Conservation (phyloP, 2,113 vertebrate genomes). For the Carassius gibelio region DNA sequence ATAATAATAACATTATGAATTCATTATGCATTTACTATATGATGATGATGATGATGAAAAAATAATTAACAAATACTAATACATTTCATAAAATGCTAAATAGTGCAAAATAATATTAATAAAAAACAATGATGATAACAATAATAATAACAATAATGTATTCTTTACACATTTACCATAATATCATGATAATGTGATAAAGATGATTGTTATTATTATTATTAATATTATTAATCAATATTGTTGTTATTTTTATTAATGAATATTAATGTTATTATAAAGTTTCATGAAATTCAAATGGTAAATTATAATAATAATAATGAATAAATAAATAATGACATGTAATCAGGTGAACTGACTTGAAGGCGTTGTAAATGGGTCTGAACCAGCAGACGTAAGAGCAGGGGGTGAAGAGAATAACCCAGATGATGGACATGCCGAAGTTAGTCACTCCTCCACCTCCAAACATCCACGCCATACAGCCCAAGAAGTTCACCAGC, state of each 20-base stretch:
- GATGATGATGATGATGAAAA: not conserved
- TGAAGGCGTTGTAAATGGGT: slow-evolving; percentile 99
- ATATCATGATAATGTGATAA: too few relatives aligned
- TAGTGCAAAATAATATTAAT: not conserved
- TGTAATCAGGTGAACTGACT: slow-evolving; percentile 68
- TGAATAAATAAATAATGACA: not conserved
- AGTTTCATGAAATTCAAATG: not conserved
- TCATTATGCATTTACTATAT: not conserved
- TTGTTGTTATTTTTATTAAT: not conserved
- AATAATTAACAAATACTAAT: too few relatives aligned
- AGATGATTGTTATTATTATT: too few relatives aligned
- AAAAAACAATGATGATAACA: not conserved
- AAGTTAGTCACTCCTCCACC: slow-evolving; percentile 97
- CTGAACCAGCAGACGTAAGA: slow-evolving; percentile 99
- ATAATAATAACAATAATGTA: not conserved
- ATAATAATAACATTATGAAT: not conserved
- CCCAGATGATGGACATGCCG: slow-evolving; percentile 97
- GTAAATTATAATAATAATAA: not conserved
- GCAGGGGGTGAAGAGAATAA: slow-evolving; percentile 98
- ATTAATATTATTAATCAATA: too few relatives aligned
- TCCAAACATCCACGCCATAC: slow-evolving; percentile 96
- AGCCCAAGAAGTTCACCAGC: slow-evolving; percentile 94
- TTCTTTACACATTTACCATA: not conserved
- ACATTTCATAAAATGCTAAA: too few relatives aligned
- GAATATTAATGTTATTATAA: not conserved